Base-by-base conservation (phyloP, 1,140 invertebrate species). In the Sminthurinus signatus region DNA sequence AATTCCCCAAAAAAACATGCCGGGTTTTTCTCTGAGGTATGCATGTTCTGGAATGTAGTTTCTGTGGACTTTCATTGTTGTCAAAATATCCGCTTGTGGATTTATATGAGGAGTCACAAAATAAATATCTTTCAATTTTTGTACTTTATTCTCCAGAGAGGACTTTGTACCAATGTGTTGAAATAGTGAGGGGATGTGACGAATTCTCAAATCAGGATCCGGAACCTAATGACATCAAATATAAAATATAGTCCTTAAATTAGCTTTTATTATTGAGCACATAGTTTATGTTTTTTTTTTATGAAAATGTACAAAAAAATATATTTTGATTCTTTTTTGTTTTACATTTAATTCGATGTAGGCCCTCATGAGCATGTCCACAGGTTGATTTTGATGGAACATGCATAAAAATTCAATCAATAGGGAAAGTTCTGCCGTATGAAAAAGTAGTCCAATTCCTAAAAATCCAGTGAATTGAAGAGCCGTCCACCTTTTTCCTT, bases 81-180 rank as follows among this genome's bases (percentile, higher is more conserved):
- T 71, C 12, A 48, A 51, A 2, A 71, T 23, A 46, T 65, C 43
- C 1, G 63, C 65, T 8, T 55, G 42, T 19, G 65, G 60, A n/a
- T 67, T 67, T 19, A 31, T 43, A 43, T 68, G 61, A 0, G 62
- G 65, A 36, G 56, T 63, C 19, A 62, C 62, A 60, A 71, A 71
- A 1, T 59, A 65, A 3, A 46, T 60, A n/a, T 71, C 69, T 19
- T 51, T 68, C 2, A 66, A n/a, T 29, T 60, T 65, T 61, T 71
- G 69, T 28, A 68, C 28, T 55, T 71, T 71, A 19, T 71, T 65
- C 15, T 51, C 51, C 4, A 68, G 42, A n/a, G 69, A 65, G 14
- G 69, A 71, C 52, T 71, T 65, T 1, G 50, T 56, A 23, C 69
- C 69, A 29, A 71, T 67, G 25, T 71, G 69, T 39, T 71, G 69